These are phyloP conservation scores for Chloebia gouldiae DNA, from an alignment of 2,113 vertebrate species.

Conservation along the genomic window DNA sequence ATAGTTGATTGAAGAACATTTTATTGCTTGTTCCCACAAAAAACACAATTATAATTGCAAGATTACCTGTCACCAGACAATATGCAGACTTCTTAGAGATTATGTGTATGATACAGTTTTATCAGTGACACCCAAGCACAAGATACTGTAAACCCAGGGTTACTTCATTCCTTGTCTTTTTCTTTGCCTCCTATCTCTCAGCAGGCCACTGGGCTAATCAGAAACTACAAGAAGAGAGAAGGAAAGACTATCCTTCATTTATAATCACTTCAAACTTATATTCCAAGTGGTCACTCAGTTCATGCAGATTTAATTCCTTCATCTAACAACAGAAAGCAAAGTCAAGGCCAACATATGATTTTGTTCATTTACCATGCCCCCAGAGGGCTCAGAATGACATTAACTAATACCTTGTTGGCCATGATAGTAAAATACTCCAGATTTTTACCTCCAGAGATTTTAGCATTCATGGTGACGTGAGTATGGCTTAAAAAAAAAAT, in stretches of 20 bases:
- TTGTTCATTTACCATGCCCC: not conserved
- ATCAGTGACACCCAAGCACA: not conserved
- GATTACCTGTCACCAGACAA: not conserved
- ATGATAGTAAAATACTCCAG: conserved; percentile 6
- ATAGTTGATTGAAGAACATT: not conserved
- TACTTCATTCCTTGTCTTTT: not conserved
- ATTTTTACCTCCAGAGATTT: conserved; percentile 28
- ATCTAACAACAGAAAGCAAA: conserved; percentile 22
- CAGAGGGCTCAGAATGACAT: not conserved
- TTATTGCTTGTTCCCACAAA: not conserved
- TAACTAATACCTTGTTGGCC: conserved; percentile 43
- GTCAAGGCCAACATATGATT: conserved; percentile 3
- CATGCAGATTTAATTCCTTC: conserved; percentile 22
- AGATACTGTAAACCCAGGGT: not conserved
- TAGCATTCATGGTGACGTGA: not conserved
- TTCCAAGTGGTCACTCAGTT: not conserved
- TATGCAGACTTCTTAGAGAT: not conserved
- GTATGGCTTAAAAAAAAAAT: not conserved
- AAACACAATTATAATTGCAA: not conserved
- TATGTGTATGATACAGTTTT: not conserved
- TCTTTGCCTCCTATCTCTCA: not conserved
- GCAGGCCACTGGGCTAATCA: not conserved
- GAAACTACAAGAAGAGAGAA: not conserved
- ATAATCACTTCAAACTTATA: conserved; percentile 38
- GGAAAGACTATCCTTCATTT: not conserved